Conservation (phyloP, 2,113 vertebrate genomes). For the Anguilla rostrata region DNA sequence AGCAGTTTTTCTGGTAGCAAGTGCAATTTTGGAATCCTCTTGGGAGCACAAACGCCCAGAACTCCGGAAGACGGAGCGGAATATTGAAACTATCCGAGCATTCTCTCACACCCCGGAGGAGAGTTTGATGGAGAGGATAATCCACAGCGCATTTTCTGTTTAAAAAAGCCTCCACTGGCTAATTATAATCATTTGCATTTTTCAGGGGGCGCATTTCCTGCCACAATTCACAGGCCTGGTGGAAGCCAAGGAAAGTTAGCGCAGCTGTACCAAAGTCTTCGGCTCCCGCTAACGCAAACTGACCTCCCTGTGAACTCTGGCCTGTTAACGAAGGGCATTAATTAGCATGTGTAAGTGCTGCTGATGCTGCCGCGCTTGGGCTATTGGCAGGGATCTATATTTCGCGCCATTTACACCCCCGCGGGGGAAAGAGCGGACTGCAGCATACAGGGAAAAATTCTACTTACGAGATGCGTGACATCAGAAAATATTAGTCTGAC, state of each 20-base stretch:
- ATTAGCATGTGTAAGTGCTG: neutral
- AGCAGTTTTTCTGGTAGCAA: slow-evolving; percentile 31
- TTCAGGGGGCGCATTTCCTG: neutral
- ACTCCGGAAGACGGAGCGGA: neutral
- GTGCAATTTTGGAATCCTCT: slow-evolving; percentile 43
- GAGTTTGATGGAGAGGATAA: neutral
- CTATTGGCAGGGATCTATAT: neutral
- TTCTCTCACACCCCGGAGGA: neutral
- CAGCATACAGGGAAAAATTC: neutral
- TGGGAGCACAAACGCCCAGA: slow-evolving; percentile 29
- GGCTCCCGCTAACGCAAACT: neutral
- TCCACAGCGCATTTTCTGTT: neutral
- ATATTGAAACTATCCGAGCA: neutral
- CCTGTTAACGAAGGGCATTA: neutral
- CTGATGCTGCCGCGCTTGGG: neutral
- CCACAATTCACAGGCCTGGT: neutral
- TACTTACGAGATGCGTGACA: neutral
- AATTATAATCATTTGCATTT: neutral
- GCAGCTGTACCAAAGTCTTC: neutral
- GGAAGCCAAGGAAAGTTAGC: neutral
- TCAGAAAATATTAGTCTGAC: neutral
- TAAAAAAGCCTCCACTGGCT: neutral
- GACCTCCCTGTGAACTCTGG: neutral
- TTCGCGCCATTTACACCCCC: neutral
- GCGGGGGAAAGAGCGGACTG: neutral